phyloP scores from a whole-genome alignment of 2,113 vertebrate genomes.

The Bambusicola thoracicus region DNA sequence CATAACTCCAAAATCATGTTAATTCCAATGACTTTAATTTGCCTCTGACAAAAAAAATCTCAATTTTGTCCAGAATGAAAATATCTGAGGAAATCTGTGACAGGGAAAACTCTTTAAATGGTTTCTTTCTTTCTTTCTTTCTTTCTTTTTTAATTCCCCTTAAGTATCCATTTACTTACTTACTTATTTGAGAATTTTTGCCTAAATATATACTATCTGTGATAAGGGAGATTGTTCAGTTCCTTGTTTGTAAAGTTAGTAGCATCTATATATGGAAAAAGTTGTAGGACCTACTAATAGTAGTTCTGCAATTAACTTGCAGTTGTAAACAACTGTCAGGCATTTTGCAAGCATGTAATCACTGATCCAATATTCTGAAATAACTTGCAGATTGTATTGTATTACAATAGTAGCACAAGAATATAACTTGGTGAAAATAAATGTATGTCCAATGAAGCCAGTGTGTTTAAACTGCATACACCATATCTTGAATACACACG shows the following conservation, averaged over 20 bases:
- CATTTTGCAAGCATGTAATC: background rate
- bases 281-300: background rate
- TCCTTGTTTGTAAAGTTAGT: background rate
- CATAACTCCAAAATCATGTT: background rate
- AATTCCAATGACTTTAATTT: background rate
- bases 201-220: background rate
- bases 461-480: background rate
- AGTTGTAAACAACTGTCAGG: background rate
- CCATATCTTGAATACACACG: background rate
- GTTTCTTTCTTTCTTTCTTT: rapidly evolving
- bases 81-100: rapidly evolving
- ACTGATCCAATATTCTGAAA: background rate
- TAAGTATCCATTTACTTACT: too few relatives aligned
- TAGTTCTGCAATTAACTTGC: background rate
- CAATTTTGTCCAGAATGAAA: background rate
- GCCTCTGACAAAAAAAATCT: background rate
- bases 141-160: background rate
- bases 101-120: background rate
- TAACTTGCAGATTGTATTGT: background rate
- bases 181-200: background rate
- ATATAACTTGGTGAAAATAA: background rate
- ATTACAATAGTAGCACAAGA: background rate
- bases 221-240: rapidly evolving
- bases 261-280: background rate
- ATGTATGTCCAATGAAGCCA: background rate